Evolutionary conservation across 1,140 invertebrate species (phyloP).

Genomic region (Nasonia giraulti): DNA sequence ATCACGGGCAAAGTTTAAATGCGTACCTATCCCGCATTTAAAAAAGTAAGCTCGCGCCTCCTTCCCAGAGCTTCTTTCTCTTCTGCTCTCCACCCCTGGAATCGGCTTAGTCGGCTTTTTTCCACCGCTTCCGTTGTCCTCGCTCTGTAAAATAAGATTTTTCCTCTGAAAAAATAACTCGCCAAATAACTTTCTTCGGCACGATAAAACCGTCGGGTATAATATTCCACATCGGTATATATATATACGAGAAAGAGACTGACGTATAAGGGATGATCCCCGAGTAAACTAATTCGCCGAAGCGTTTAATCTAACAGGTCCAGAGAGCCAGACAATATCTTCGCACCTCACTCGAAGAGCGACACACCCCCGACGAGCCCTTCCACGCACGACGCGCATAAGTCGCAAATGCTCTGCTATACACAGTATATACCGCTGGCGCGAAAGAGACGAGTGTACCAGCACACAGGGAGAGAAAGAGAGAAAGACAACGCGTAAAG

Average conservation of each 20-base stretch:
- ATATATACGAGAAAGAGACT: too few species aligned
- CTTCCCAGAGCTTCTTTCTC: neutral
- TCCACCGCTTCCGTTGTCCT: neutral
- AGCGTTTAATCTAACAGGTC: slow-evolving; percentile 36
- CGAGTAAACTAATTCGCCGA: slow-evolving; percentile 58
- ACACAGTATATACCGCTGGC: neutral
- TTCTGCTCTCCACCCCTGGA: neutral
- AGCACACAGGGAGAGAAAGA: too few species aligned
- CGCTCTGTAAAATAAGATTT: slow-evolving; percentile 30
- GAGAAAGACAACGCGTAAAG: neutral
- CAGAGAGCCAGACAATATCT: slow-evolving; percentile 52
- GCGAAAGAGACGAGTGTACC: neutral
- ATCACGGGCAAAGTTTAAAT: slow-evolving; percentile 50
- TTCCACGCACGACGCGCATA: neutral
- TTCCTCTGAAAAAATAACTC: slow-evolving; percentile 32
- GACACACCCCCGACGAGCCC: neutral
- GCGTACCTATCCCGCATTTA: slow-evolving; percentile 49
- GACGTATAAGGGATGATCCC: slow-evolving; percentile 18
- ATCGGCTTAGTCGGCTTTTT: slow-evolving; percentile 42
- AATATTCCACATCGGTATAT: too few species aligned
- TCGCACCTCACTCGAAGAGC: slow-evolving; percentile 29
- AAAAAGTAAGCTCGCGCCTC: slow-evolving; percentile 47
- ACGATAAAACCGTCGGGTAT: too few species aligned
- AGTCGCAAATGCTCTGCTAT: neutral
- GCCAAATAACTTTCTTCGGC: too few species aligned